These are phyloP conservation scores for Coryphaenoides rupestris DNA, from an alignment of 2,113 vertebrate species.

Conservation along the genomic window DNA sequence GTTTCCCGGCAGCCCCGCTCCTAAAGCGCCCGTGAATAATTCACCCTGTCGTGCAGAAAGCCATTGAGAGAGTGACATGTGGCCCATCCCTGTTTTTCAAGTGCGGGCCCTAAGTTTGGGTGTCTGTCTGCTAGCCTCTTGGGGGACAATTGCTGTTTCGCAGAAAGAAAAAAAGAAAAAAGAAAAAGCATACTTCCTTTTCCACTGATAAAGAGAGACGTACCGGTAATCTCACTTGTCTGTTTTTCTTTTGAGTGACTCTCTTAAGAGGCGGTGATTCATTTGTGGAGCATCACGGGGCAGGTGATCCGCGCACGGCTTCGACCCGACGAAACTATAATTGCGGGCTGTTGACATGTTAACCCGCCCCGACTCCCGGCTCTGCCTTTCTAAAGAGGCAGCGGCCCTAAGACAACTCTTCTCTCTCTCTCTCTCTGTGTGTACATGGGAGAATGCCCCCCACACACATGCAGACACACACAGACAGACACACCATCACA, in stretches of 20 bases:
- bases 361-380: conserved; percentile 45
- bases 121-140: conserved; percentile 23
- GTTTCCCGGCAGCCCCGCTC: too few species aligned
- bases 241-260: conserved; percentile 8
- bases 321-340: conserved; percentile 41
- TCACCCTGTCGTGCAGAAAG: conserved; percentile 55
- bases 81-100: conserved; percentile 50
- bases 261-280: conserved; percentile 41
- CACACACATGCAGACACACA: conserved; percentile 21
- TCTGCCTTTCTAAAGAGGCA: conserved; percentile 25
- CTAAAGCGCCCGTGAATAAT: conserved; percentile 57
- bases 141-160: conserved; percentile 25
- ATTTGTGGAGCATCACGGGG: conserved; percentile 52
- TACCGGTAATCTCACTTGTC: conserved; percentile 46
- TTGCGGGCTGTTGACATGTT: conserved; percentile 65
- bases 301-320: conserved; percentile 54
- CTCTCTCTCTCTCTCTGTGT: conserved; percentile 11
- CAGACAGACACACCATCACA: neutral
- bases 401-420: conserved; percentile 43
- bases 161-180: too few species aligned
- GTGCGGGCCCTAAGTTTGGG: conserved; percentile 46
- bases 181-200: conserved; percentile 24
- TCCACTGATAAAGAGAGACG: conserved; percentile 15
- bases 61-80: conserved; percentile 61
- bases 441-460: conserved; percentile 41